Percentiles rank a stretch among this genome's conserved stretches.
phyloP scores from a whole-genome alignment of 2,888 invertebrate genomes.

The Dryomyza anilis region DNA sequence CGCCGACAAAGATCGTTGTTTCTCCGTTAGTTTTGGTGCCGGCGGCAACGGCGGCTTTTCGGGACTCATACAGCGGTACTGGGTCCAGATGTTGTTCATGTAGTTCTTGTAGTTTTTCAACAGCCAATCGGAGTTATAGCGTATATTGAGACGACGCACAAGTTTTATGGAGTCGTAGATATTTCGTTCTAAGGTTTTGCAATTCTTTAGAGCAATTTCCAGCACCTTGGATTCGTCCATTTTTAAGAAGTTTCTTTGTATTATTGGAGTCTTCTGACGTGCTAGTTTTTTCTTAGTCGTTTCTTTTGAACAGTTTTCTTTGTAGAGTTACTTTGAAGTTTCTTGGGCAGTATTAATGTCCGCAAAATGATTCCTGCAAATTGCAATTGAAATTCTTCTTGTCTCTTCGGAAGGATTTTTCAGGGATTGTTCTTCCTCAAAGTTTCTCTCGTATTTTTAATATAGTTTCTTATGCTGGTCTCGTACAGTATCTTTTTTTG shows the following conservation, averaged over 20 bases:
- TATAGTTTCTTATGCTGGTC: no score
- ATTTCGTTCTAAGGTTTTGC: slow-evolving; percentile 38
- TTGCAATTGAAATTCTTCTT: no score
- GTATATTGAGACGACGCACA: slow-evolving; percentile 43
- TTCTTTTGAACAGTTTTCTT: no score
- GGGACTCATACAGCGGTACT: slow-evolving; percentile 33
- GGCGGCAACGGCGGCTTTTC: slow-evolving; percentile 5
- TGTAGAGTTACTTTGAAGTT: no score
- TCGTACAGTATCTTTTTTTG: no score
- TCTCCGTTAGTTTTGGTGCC: not conserved
- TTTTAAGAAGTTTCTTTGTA: not conserved
- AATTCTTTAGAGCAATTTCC: slow-evolving; percentile 41
- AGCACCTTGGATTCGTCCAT: slow-evolving; percentile 43
- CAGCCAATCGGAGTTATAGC: slow-evolving; percentile 45
- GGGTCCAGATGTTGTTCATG: slow-evolving; percentile 38
- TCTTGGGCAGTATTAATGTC: no score
- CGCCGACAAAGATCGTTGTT: not conserved
- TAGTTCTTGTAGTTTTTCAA: slow-evolving; percentile 40
- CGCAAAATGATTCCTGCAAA: no score
- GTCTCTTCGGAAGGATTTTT: no score
- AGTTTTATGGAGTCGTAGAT: slow-evolving; percentile 38
- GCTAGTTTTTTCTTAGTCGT: no score
- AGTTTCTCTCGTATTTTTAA: no score
- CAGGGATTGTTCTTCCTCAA: no score
- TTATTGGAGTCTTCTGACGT: not conserved